Base-by-base conservation (phyloP, 2,113 vertebrate genomes). In the Ranitomeya imitator region DNA sequence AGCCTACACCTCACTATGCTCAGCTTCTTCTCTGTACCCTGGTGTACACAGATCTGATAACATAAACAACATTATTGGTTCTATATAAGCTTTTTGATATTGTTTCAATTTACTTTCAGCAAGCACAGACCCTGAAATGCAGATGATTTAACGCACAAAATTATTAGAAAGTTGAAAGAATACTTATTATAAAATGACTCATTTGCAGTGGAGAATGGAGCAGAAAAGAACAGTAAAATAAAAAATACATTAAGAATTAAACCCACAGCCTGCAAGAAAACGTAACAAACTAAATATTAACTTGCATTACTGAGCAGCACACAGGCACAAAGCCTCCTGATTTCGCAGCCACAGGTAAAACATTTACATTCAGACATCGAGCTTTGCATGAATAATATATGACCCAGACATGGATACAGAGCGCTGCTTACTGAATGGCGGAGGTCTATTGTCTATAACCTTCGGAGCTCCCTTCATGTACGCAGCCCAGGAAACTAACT, bases 331-430 rank as follows among this genome's bases (percentile, higher is more conserved):
- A 54, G 15, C 9, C 63, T 54, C 63, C 21, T 54, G 65, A 21
- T 54, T 69, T 52, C 45, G 59, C 69, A 57, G 85, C 85, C 74
- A 63, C 31, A 86, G 85, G 85, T 86, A 79, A 86, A 26, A 63
- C 26, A 73, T 52, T 85, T 16, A 74, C 45, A 85, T 85, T 52
- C 31, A 61, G 26, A 65, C 85, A 86, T 51, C 7, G 59, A n/a
- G 57, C 31, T 19, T 5, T 31, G 37, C 45, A 69, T 86, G 73
- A 86, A 63, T 86, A 79, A 86, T 86, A 86, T 10, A 86, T 86
- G 52, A 63, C 4, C n/a, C 31, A 31, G 60, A 55, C 76, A 52
- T 9, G 10, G n/a, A 67, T 65, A n/a, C 59, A 23, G 73, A n/a
- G 59, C 52, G 76, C 10, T 7, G 31, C 74, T 67, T 54, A 55